phyloP scores from a whole-genome alignment of 2,113 vertebrate species.

The Coturnix japonica region DNA sequence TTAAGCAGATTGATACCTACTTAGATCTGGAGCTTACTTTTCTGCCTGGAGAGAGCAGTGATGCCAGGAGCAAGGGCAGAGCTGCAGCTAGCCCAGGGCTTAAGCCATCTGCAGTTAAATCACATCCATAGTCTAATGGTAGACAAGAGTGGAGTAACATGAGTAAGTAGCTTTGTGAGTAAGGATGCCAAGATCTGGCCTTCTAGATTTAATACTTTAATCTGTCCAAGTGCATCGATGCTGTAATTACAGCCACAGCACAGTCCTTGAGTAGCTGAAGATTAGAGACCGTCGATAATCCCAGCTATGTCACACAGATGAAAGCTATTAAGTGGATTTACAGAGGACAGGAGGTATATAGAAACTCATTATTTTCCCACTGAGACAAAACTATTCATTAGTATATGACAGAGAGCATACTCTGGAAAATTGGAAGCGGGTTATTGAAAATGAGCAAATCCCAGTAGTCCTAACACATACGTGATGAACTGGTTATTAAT shows the following conservation, averaged over 20 bases:
- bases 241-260: neutral
- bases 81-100: neutral
- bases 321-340: neutral
- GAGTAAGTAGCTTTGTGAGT: neutral
- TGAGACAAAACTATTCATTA: neutral
- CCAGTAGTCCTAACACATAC: neutral
- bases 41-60: neutral
- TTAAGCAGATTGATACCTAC: neutral
- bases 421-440: neutral
- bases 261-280: neutral
- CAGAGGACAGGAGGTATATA: neutral
- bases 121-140: neutral
- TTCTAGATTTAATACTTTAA: neutral
- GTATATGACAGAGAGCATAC: neutral
- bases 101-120: rapidly evolving
- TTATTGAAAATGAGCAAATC: neutral
- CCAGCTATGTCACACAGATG: neutral
- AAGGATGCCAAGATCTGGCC: neutral
- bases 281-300: neutral
- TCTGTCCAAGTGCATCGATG: neutral
- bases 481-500: neutral
- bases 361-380: neutral
- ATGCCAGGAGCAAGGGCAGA: neutral
- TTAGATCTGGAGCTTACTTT: neutral
- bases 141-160: neutral